Percentiles rank a stretch among this genome's conserved stretches.
Evolutionary conservation across 2,888 invertebrate species (phyloP).

Genomic region (Oscheius myriophilus): DNA sequence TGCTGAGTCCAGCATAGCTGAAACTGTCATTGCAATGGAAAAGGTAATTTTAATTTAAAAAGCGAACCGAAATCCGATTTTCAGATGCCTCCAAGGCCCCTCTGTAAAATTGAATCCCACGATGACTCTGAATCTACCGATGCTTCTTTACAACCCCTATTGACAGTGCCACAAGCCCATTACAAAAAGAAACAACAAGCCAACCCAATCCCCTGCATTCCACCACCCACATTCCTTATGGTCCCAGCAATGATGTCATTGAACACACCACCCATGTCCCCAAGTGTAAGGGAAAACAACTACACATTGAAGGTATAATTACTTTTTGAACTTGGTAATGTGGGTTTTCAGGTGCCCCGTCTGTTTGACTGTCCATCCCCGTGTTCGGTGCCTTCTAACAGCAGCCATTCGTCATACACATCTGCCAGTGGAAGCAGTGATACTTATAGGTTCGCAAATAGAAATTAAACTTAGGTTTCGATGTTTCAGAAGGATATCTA

Average conservation of each 20-base stretch:
- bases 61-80: background rate
- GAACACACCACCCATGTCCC: conserved; percentile 55
- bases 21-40: conserved; percentile 49
- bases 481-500: conserved; percentile 47
- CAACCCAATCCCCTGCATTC: conserved; percentile 39
- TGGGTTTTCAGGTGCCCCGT: conserved; percentile 46
- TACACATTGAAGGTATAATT: conserved; percentile 31
- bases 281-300: conserved; percentile 26
- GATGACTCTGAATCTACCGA: conserved; percentile 51
- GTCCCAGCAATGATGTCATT: conserved; percentile 59
- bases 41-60: conserved; percentile 15
- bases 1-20: conserved; percentile 49
- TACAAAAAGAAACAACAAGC: background rate
- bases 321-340: background rate
- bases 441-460: conserved; percentile 17
- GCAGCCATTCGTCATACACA: conserved; percentile 56
- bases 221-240: conserved; percentile 58
- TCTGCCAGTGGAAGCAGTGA: conserved; percentile 54
- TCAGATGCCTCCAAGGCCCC: conserved; percentile 26
- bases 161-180: conserved; percentile 32
- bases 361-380: conserved; percentile 58
- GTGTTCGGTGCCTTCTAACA: conserved; percentile 56
- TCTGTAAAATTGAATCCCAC: conserved; percentile 49
- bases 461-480: background rate
- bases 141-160: conserved; percentile 47